Conservation (phyloP, 1,140 invertebrate genomes). For the Temnothorax nylanderi region DNA sequence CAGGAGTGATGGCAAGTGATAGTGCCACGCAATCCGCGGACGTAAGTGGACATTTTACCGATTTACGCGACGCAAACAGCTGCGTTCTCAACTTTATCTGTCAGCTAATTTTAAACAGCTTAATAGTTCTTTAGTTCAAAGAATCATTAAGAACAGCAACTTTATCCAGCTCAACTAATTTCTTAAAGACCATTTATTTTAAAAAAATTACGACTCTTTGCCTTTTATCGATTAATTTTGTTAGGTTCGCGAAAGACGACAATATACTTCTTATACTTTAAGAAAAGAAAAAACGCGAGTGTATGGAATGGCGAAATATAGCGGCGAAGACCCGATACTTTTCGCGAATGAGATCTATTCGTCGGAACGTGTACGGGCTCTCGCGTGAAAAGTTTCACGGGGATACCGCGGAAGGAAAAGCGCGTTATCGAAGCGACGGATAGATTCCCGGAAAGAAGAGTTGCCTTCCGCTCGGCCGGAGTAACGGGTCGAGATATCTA, state of each 20-base stretch:
- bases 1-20: background rate
- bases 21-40: background rate
- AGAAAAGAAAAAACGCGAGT: background rate
- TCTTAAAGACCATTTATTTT: background rate
- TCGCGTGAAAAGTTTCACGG: conserved; percentile 19
- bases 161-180: background rate
- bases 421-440: conserved; percentile 31
- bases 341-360: conserved; percentile 33
- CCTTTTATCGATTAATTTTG: background rate
- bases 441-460: conserved; percentile 52
- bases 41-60: background rate
- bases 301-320: background rate
- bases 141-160: background rate
- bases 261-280: background rate
- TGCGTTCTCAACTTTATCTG: background rate
- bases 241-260: background rate
- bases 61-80: background rate
- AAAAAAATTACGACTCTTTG: background rate
- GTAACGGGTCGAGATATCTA: conserved; percentile 63
- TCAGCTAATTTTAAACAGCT: background rate
- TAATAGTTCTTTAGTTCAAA: background rate
- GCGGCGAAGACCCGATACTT: background rate
- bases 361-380: background rate
- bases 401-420: background rate
- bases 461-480: conserved; percentile 56